These are phyloP conservation scores for Trematomus bernacchii DNA, from an alignment of 2,797 vertebrate species.

Conservation along the genomic window DNA sequence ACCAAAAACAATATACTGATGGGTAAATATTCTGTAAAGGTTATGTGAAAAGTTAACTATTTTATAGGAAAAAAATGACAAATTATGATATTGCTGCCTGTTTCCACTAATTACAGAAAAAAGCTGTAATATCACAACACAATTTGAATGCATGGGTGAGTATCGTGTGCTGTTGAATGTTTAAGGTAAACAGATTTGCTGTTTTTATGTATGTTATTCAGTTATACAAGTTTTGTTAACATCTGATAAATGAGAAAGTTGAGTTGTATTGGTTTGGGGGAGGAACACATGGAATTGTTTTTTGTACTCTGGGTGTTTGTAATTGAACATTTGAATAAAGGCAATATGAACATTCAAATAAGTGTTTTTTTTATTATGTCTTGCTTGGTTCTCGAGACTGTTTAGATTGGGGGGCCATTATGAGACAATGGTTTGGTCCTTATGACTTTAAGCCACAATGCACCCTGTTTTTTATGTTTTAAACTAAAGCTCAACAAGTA, in stretches of 20 bases:
- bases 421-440: too few relatives aligned
- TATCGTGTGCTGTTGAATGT: conserved; percentile 74
- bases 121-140: conserved; percentile 46
- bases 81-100: conserved; percentile 56
- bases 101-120: conserved; percentile 49
- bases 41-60: conserved; percentile 44
- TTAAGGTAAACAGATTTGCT: conserved; percentile 70
- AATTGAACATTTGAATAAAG: conserved; percentile 84
- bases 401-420: too few relatives aligned
- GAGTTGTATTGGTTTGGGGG: conserved; percentile 53
- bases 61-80: conserved; percentile 50
- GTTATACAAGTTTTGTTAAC: conserved; percentile 71
- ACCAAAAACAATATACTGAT: conserved; percentile 71
- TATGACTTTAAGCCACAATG: too few relatives aligned
- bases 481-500: too few relatives aligned
- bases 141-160: conserved; percentile 72
- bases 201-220: conserved; percentile 68
- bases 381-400: too few relatives aligned
- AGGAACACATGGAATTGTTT: conserved; percentile 48
- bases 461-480: too few relatives aligned
- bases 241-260: conserved; percentile 75
- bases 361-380: not conserved
- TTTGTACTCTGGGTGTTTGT: conserved; percentile 81
- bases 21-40: conserved; percentile 55
- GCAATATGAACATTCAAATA: conserved; percentile 65